phyloP scores from a whole-genome alignment of 2,888 invertebrate species.

The Lithophane semibrunnea region DNA sequence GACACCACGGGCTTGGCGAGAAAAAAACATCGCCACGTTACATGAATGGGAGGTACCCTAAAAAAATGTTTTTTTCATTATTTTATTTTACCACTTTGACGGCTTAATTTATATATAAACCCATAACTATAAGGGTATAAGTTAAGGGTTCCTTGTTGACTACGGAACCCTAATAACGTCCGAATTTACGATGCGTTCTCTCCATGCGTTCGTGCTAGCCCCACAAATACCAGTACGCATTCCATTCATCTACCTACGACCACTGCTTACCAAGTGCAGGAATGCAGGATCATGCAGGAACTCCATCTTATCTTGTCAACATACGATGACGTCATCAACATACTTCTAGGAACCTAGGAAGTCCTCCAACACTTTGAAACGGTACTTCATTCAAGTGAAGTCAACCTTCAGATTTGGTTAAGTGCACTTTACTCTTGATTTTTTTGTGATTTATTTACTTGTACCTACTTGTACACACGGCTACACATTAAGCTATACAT shows the following conservation, averaged over 20 bases:
- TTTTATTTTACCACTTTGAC: too few relatives aligned
- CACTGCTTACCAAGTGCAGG: neutral
- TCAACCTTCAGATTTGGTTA: constrained; percentile 2
- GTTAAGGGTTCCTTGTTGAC: too few relatives aligned
- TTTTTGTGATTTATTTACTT: neutral
- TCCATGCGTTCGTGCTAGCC: neutral
- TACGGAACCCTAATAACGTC: too few relatives aligned
- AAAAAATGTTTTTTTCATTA: too few relatives aligned
- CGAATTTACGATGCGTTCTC: too few relatives aligned
- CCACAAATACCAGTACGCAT: neutral
- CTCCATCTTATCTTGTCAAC: neutral
- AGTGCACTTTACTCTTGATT: neutral
- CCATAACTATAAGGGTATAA: too few relatives aligned
- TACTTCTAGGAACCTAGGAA: constrained; percentile 2
- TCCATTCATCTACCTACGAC: neutral
- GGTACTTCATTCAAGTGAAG: constrained; percentile 11
- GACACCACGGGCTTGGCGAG: too few relatives aligned
- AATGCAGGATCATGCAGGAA: neutral
- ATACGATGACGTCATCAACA: neutral
- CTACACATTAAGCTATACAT: too few relatives aligned
- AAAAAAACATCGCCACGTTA: too few relatives aligned
- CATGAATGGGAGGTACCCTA: too few relatives aligned
- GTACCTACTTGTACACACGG: neutral
- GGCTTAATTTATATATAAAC: too few relatives aligned
- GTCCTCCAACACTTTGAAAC: neutral